A percentile compares a stretch with the other conserved stretches of the same genome.
These are phyloP conservation scores for Notiomystis cincta DNA, from an alignment of 2,113 vertebrate genomes.

Conservation along the genomic window DNA sequence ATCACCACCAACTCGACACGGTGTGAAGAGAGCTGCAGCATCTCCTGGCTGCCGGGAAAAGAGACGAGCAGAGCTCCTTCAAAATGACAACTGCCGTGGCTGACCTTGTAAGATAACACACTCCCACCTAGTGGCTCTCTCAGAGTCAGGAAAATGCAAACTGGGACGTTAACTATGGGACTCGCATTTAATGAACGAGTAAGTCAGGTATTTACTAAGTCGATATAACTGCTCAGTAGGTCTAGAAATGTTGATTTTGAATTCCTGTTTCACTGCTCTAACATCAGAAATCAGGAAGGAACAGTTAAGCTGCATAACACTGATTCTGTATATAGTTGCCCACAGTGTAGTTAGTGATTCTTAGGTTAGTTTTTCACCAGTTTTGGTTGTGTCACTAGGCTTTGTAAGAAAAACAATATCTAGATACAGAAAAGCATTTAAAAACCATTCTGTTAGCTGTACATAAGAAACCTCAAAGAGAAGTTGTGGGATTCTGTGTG, in stretches of 20 bases:
- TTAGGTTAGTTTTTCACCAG: neutral
- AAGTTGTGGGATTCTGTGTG: neutral
- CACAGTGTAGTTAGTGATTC: neutral
- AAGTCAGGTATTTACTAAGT: neutral
- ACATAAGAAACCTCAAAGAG: neutral
- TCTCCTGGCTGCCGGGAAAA: neutral
- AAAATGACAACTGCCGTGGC: rapidly evolving
- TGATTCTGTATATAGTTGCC: neutral
- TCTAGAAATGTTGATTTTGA: neutral
- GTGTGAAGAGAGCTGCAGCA: neutral
- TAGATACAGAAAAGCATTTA: neutral
- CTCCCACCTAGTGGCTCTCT: slow-evolving; percentile 52
- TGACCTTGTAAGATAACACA: neutral
- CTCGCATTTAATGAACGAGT: rapidly evolving
- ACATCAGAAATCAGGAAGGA: neutral
- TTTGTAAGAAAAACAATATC: neutral
- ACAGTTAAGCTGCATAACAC: neutral
- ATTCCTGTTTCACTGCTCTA: neutral
- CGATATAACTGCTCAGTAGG: neutral
- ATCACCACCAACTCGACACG: rapidly evolving
- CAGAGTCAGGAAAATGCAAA: neutral
- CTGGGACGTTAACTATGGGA: neutral
- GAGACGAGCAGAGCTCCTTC: neutral
- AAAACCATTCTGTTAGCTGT: neutral
- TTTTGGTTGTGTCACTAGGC: neutral